Base-by-base conservation (phyloP, 2,797 vertebrate genomes). In the Notolabrus celidotus region DNA sequence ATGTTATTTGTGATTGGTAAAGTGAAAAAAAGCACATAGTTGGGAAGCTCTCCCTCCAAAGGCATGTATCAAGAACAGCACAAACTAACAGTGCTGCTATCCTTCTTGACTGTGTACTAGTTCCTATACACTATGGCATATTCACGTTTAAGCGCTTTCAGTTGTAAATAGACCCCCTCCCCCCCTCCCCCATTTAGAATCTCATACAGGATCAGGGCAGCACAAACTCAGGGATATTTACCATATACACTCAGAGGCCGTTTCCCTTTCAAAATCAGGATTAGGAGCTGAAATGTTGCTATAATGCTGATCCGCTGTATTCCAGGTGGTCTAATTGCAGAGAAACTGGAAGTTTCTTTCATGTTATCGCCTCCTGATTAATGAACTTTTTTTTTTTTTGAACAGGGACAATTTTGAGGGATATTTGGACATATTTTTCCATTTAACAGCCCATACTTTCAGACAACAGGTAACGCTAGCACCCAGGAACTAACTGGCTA, bases 1-100 rank as follows among this genome's bases (percentile, higher is more conserved):
- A 88, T 81, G 88, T 90, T 85, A 86, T 85, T 85, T 82, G 92
- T 86, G 85, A 86, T 92, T 88, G 86, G 80, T 88, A 87, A 75
- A 86, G 87, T 92, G 88, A 86, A 87, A 89, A 41, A 94, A 93
- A 94, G 90, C 92, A 93, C 91, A 91, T 91, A 88, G 84, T 86
- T 81, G 89, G 92, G 92, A 94, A 92, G 91, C 88, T 92, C 89
- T 88, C 92, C 90, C 87, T 93, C 88, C 86, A 79, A 95, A 94
- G 93, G 93, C 93, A 95, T 92, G 87, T 94, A 93, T 94, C 88
- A 93, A 93, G 93, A 93, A 88, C 88, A 91, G 92, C 92, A 92
- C 91, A 92, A 91, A 91, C 82, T 86, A 91, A 93, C 86, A 89
- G 92, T 89, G 91, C 92, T 86, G 91, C 89, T 80, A 79, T 91